phyloP scores from a whole-genome alignment of 2,888 invertebrate genomes.

The Yponomeuta sedellus region DNA sequence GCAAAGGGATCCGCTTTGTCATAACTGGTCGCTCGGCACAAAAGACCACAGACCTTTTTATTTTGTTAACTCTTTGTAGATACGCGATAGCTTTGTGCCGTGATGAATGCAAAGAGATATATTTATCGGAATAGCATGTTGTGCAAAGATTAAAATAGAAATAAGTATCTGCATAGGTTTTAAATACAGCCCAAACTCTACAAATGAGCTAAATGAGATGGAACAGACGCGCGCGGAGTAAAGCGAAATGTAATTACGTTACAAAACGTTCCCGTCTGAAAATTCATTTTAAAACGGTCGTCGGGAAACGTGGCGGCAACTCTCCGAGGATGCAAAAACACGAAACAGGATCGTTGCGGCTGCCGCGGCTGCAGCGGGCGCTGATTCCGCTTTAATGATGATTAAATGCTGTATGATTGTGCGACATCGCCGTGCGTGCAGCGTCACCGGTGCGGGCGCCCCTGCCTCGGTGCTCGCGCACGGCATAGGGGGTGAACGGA shows the following conservation, averaged over 20 bases:
- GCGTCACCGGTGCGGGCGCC: conserved; percentile 20
- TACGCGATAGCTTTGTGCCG: conserved; percentile 24
- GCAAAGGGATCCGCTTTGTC: conserved; percentile 66
- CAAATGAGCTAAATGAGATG: conserved; percentile 7
- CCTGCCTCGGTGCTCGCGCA: conserved; percentile 22
- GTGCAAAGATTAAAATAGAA: not conserved
- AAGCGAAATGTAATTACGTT: conserved; percentile 16
- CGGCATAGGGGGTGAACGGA: conserved; percentile 21
- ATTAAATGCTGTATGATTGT: conserved; percentile 72
- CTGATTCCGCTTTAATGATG: conserved; percentile 73
- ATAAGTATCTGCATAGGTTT: not conserved
- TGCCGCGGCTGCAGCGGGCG: conserved; percentile 47
- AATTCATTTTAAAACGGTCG: conserved; percentile 20
- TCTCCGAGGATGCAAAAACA: conserved; percentile 41
- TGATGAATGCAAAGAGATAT: conserved; percentile 12
- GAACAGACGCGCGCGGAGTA: conserved; percentile 10
- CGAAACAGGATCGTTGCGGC: conserved; percentile 49
- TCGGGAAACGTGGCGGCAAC: conserved; percentile 12
- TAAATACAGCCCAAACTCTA: conserved; percentile 2
- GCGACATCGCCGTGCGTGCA: conserved; percentile 43
- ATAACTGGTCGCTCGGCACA: conserved; percentile 63
- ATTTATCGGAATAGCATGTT: not conserved
- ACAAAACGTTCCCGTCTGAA: conserved; percentile 15
- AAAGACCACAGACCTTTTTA: conserved; percentile 56
- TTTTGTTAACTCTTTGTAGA: conserved; percentile 45